Evolutionary conservation across 2,113 vertebrate genomes (phyloP), one percentile per base, ranked within the genome.

Genomic region (Sprattus sprattus): DNA sequence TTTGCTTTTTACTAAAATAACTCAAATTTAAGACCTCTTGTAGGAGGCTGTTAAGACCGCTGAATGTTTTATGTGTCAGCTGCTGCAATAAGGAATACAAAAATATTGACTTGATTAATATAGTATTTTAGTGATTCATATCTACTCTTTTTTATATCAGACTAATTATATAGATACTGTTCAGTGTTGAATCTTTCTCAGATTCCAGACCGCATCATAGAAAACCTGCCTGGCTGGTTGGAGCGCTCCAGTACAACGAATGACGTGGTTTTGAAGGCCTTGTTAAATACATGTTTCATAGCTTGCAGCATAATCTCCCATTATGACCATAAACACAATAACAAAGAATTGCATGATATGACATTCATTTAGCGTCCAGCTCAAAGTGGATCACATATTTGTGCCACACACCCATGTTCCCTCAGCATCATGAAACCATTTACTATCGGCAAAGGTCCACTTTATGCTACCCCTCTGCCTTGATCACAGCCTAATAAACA

Each of bases 1-100:
- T 50, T 45, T 45, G 82, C 49, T 85, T 85, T 88, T 88, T 84
- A 87, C 81, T 83, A 80, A 67, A 86, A 86, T 81, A 84, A 86
- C 87, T 81, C 49, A 64, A 28, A 85, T 71, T 25, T 39, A 86
- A 81, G 71, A 71, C 64, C 32, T 44, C 15, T 78, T 39, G 0
- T 78, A 28, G 4, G 3, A 78, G 71, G 71, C 28, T 4, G n/a
- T 71, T 28, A 3, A 71, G n/a, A 9, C 32, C 64, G 32, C 25
- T 11, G 64, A 64, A 71, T 71, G 28, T 71, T 32, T 32, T 71
- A 28, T 11, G 9, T 71, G 39, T 39, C 39, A 39, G 39, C 39
- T 39, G 39, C 39, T 39, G 39, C 39, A 39, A 39, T 39, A 39
- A 39, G 39, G 39, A 39, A 39, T 39, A 39, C 39, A 39, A 39